These are phyloP conservation scores for Dicyrtomina minuta DNA, from an alignment of 2,888 invertebrate species.

Conservation along the genomic window DNA sequence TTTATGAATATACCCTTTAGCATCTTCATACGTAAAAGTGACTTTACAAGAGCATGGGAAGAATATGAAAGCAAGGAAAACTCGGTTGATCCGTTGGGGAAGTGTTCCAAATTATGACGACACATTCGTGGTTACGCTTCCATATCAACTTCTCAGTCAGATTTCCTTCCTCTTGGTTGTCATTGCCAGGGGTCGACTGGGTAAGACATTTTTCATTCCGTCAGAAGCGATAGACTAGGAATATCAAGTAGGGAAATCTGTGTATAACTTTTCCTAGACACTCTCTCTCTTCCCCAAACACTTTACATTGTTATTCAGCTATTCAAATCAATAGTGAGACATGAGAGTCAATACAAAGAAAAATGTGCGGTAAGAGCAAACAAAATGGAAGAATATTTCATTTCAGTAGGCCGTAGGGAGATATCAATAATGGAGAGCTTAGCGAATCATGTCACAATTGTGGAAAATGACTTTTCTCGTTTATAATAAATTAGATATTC, in stretches of 20 bases:
- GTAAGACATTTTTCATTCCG: constrained; percentile 35
- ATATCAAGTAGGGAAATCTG: no score
- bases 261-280: no score
- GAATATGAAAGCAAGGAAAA: constrained; percentile 50
- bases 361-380: neutral
- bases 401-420: no score
- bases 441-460: no score
- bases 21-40: constrained; percentile 52
- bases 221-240: no score
- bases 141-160: constrained; percentile 47
- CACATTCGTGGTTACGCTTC: constrained; percentile 51
- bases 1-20: constrained; percentile 33
- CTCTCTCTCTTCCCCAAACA: no score
- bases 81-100: constrained; percentile 52
- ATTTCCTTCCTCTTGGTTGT: constrained; percentile 50
- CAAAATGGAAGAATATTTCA: constrained; percentile 2
- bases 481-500: no score
- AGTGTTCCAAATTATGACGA: constrained; percentile 51
- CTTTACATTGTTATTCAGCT: no score
- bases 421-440: no score
- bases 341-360: no score
- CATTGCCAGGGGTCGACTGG: constrained; percentile 51
- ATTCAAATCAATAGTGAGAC: no score
- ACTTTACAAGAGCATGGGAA: constrained; percentile 52
- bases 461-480: no score